Conservation (phyloP, 2,888 invertebrate genomes). For the Cyrtodaria siliqua region DNA sequence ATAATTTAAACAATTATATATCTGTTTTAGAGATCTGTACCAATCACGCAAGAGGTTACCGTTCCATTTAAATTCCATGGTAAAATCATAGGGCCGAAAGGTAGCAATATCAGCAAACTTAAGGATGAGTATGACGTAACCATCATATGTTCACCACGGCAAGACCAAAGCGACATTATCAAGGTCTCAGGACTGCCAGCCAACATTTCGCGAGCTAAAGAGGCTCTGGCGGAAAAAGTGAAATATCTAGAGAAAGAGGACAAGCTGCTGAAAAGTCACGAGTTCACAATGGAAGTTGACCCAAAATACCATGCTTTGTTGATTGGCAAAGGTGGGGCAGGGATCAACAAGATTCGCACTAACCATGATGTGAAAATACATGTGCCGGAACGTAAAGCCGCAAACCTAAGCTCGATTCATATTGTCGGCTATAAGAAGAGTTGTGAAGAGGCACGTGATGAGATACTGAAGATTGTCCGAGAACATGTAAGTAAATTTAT, state of each 20-base stretch:
- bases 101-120: constrained; percentile 91
- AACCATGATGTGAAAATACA: constrained; percentile 97
- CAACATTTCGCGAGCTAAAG: constrained; percentile 94
- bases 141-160: constrained; percentile 90
- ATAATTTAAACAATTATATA: no score
- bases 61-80: constrained; percentile 98
- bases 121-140: constrained; percentile 97
- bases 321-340: constrained; percentile 95
- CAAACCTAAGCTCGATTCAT: constrained; percentile 92
- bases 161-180: constrained; percentile 94
- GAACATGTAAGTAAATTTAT: constrained; percentile 89
- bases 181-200: constrained; percentile 93
- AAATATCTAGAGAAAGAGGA: constrained; percentile 94
- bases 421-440: constrained; percentile 97
- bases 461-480: constrained; percentile 96
- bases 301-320: constrained; percentile 98
- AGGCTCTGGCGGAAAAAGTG: constrained; percentile 93
- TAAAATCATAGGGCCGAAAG: constrained; percentile 96
- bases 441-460: constrained; percentile 94
- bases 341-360: constrained; percentile 95
- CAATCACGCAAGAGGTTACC: constrained; percentile 88
- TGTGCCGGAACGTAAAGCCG: constrained; percentile 94
- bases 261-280: constrained; percentile 92
- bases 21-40: constrained; percentile 87
- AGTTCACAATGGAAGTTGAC: constrained; percentile 95